Conservation (phyloP, 23 tunicate genomes). For the Halocynthia aurantium region DNA sequence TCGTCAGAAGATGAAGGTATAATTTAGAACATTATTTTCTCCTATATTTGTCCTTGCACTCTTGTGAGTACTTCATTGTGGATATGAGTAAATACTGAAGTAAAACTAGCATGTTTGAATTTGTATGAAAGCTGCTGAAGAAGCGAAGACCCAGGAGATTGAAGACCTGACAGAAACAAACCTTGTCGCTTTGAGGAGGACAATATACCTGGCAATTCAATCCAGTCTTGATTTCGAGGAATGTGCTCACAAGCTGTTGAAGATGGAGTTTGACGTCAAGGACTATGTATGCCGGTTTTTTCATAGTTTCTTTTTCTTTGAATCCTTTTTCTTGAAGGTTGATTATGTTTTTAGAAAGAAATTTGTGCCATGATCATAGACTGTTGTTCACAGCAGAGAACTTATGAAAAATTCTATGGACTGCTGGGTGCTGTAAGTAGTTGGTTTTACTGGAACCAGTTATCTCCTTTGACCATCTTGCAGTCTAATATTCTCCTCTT, state of each 20-base stretch:
- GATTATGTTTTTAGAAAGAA: conserved; percentile 38
- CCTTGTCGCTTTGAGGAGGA: conserved; percentile 67
- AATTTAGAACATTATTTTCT: neutral
- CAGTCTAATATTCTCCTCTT: neutral
- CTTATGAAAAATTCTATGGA: conserved; percentile 94
- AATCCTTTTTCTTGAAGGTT: neutral
- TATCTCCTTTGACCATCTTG: neutral
- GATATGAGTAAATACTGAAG: too few relatives aligned
- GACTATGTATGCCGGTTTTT: conserved; percentile 55
- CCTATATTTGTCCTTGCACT: too few relatives aligned
- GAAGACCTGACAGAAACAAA: conserved; percentile 83
- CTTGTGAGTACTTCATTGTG: too few relatives aligned
- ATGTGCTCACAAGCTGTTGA: conserved; percentile 89
- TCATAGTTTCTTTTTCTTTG: neutral
- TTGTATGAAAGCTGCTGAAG: neutral
- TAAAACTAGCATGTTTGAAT: too few relatives aligned
- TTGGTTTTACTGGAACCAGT: neutral
- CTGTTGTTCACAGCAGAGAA: conserved; percentile 88
- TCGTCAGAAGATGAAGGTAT: conserved; percentile 47
- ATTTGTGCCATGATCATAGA: conserved; percentile 93
- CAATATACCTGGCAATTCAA: conserved; percentile 91
- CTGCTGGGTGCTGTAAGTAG: conserved; percentile 73
- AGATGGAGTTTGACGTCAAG: conserved; percentile 91
- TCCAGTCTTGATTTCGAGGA: conserved; percentile 92
- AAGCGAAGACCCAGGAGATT: conserved; percentile 46